A percentile compares a stretch with the other conserved stretches of the same genome.
phyloP scores from a whole-genome alignment of 1,140 invertebrate genomes.

The Lordiphosa collinella region DNA sequence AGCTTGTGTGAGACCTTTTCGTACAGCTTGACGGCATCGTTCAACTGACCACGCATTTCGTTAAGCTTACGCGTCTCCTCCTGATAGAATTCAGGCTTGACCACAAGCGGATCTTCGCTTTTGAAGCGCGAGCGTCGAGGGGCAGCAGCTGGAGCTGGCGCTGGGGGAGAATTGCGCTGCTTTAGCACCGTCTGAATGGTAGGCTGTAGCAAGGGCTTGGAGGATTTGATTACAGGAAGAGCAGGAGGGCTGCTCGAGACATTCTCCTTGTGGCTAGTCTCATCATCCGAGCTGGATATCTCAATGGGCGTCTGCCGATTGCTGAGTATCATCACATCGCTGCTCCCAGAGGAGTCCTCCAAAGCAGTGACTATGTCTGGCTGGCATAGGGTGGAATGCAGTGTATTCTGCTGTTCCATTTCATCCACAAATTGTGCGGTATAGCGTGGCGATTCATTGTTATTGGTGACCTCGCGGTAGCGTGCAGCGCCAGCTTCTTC shows the following conservation, averaged over 20 bases:
- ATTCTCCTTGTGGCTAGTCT: constrained; percentile 30
- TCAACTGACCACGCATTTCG: constrained; percentile 36
- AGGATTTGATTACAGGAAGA: constrained; percentile 3
- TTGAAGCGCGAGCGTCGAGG: not conserved
- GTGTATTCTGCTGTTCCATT: constrained; percentile 37
- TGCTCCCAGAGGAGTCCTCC: constrained; percentile 48
- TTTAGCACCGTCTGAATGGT: constrained; percentile 41
- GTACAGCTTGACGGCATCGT: constrained; percentile 44
- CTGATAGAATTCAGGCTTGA: constrained; percentile 32
- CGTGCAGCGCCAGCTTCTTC: not conserved
- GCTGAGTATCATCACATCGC: constrained; percentile 62
- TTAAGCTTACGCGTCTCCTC: constrained; percentile 48
- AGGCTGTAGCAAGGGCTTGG: constrained; percentile 54
- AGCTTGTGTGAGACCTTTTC: constrained; percentile 50
- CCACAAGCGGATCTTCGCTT: constrained; percentile 15
- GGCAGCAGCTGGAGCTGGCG: not conserved
- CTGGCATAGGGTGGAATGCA: constrained; percentile 62
- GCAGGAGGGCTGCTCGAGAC: not conserved
- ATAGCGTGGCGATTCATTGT: constrained; percentile 47
- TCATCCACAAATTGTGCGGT: constrained; percentile 50
- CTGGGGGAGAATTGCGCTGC: not conserved
- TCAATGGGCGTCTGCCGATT: constrained; percentile 58
- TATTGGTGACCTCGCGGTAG: not conserved
- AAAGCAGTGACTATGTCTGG: not conserved
- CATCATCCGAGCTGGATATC: constrained; percentile 54